Percentiles rank a stretch among this genome's conserved stretches.
phyloP scores from a whole-genome alignment of 2,888 invertebrate species.

The Linnaemya tessellans region DNA sequence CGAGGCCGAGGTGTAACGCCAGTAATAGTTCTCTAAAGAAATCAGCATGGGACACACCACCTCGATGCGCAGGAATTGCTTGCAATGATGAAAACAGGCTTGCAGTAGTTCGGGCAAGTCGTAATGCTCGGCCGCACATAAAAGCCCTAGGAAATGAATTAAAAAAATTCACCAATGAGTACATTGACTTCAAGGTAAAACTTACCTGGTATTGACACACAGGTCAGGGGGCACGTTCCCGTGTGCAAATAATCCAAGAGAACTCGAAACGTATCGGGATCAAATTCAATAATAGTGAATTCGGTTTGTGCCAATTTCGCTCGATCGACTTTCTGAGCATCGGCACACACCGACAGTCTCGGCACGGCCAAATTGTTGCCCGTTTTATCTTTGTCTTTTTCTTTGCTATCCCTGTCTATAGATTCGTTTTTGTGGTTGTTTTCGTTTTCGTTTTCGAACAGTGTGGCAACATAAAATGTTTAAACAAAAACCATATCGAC shows the following conservation, averaged over 20 bases:
- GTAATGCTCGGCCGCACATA: slow-evolving; percentile 97
- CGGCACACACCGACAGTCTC: slow-evolving; percentile 94
- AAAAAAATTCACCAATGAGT: background rate
- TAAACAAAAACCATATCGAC: slow-evolving; percentile 31
- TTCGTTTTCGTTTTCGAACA: slow-evolving; percentile 61
- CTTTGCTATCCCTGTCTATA: slow-evolving; percentile 91
- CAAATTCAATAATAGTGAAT: slow-evolving; percentile 97
- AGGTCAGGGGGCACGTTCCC: slow-evolving; percentile 95
- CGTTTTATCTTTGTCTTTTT: slow-evolving; percentile 91
- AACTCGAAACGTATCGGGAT: slow-evolving; percentile 95
- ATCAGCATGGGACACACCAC: slow-evolving; percentile 96
- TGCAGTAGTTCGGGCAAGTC: slow-evolving; percentile 95
- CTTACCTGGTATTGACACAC: slow-evolving; percentile 93
- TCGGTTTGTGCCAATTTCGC: slow-evolving; percentile 96
- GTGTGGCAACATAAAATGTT: slow-evolving; percentile 57
- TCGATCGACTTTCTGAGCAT: slow-evolving; percentile 96
- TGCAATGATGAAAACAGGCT: slow-evolving; percentile 97
- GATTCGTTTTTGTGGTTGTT: slow-evolving; percentile 49
- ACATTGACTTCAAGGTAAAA: background rate
- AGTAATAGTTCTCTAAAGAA: slow-evolving; percentile 96
- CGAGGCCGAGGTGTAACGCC: slow-evolving; percentile 96
- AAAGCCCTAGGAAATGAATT: slow-evolving; percentile 84
- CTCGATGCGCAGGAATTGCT: slow-evolving; percentile 95
- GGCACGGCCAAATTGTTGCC: slow-evolving; percentile 91
- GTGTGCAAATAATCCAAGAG: slow-evolving; percentile 96